phyloP scores from a whole-genome alignment of 2,797 vertebrate species.

The Eospalax fontanierii region DNA sequence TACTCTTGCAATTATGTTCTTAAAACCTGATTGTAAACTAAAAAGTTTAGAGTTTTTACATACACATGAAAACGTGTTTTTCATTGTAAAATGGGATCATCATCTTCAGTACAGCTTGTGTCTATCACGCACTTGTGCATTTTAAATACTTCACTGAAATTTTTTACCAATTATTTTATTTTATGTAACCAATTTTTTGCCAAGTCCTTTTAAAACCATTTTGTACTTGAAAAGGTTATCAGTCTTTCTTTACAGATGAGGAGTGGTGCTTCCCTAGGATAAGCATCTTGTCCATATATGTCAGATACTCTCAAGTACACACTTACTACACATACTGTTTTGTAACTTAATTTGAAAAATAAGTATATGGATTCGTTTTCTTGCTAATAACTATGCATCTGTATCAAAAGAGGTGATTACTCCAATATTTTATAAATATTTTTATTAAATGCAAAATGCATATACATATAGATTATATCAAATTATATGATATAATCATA shows the following conservation, averaged over 20 bases:
- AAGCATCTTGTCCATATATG: not conserved
- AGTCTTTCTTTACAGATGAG: not conserved
- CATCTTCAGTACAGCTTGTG: not conserved
- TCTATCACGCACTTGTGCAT: not conserved
- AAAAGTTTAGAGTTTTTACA: not conserved
- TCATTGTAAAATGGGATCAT: not conserved
- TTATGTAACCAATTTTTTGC: constrained; percentile 41
- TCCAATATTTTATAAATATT: not conserved
- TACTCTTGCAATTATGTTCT: not conserved
- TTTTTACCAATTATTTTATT: constrained; percentile 46
- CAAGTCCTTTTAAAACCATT: not conserved
- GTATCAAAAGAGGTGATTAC: not conserved
- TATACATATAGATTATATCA: not conserved
- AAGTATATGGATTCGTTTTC: constrained; percentile 37
- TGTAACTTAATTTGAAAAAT: constrained; percentile 30
- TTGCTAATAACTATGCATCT: not conserved
- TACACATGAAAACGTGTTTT: not conserved
- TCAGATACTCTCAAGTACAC: not conserved
- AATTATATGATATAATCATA: not conserved
- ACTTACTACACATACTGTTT: not conserved
- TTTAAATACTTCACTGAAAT: not conserved
- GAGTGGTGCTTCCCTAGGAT: not conserved
- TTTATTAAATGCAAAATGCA: not conserved
- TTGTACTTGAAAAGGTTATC: constrained; percentile 1
- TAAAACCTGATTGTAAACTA: constrained; percentile 39